Evolutionary conservation across 2,113 vertebrate species (phyloP), one percentile per base, ranked within the genome.

Genomic region (Lophotis ruficrista): DNA sequence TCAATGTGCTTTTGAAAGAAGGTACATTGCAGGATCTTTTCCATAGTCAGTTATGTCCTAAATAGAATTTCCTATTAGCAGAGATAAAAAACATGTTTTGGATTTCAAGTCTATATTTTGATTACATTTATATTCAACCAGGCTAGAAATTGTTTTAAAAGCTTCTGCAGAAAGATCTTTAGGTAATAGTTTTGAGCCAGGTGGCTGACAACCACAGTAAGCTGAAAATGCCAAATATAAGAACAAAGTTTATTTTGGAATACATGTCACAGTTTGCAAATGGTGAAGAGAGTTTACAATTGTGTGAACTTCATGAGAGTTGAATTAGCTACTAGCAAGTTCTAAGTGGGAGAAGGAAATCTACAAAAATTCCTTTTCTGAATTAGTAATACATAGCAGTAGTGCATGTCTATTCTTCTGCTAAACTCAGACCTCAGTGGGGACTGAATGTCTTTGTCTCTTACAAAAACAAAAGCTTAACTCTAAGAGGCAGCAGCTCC

Each of bases 231-330:
- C 16, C 87, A 77, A 69, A 89, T 83, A 43, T 12, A 96, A 96
- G 93, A 96, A 83, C 56, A 91, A 92, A 92, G 27, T 83, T 93
- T 93, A 75, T 93, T 97, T 96, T 95, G 27, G 62, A 97, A 94
- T 85, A 50, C 7, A 20, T 84, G 60, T 91, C 38, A 48, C 31
- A 95, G 64, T 86, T 97, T 87, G 81, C 61, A 93, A 35, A 56
- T 48, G 13, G 31, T 18, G 56, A 93, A 37, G 33, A 77, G 30
- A 91, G 18, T 47, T 96, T 71, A 83, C 33, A 50, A 31, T 30
- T 71, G 41, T 57, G 15, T 79, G 62, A 91, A 83, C 21, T 54
- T 91, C 21, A 66, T 85, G 14, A 79, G 30, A 78, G 31, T 37
- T 84, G 68, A 83, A 64, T 77, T 87, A 76, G 31, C 15, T 65